A percentile compares a stretch with the other conserved stretches of the same genome.
Conservation (phyloP, 2,797 vertebrate species). For the Mormyrops attenuatus region DNA sequence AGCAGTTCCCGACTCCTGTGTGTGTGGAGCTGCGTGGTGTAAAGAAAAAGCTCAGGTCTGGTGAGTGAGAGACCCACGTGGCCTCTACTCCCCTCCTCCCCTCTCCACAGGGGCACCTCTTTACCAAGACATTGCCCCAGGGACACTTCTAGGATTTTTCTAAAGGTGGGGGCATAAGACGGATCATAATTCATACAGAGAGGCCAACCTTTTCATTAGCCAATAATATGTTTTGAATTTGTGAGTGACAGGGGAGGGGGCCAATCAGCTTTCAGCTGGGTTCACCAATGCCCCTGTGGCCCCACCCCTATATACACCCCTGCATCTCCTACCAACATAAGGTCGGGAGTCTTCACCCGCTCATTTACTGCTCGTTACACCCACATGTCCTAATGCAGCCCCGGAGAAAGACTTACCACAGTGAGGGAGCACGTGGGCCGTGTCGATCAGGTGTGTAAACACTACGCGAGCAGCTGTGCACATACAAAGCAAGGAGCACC, state of each 20-base stretch:
- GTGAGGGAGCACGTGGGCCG: neutral
- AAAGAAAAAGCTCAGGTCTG: conserved; percentile 8
- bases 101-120: neutral
- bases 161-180: neutral
- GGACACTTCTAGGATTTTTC: neutral
- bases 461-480: conserved; percentile 36
- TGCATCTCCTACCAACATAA: neutral
- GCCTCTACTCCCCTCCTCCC: neutral
- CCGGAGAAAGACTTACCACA: neutral
- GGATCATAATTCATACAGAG: neutral
- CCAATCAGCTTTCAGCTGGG: neutral
- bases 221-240: neutral
- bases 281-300: neutral
- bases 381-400: neutral
- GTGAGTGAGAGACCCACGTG: neutral
- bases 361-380: neutral
- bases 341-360: neutral
- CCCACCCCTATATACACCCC: neutral
- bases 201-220: neutral
- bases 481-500: conserved; percentile 30
- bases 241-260: neutral
- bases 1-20: conserved; percentile 51
- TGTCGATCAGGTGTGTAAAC: conserved; percentile 9
- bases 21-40: conserved; percentile 53
- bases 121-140: neutral